phyloP scores from a whole-genome alignment of 2,888 invertebrate genomes.

The Andrena flavipes region DNA sequence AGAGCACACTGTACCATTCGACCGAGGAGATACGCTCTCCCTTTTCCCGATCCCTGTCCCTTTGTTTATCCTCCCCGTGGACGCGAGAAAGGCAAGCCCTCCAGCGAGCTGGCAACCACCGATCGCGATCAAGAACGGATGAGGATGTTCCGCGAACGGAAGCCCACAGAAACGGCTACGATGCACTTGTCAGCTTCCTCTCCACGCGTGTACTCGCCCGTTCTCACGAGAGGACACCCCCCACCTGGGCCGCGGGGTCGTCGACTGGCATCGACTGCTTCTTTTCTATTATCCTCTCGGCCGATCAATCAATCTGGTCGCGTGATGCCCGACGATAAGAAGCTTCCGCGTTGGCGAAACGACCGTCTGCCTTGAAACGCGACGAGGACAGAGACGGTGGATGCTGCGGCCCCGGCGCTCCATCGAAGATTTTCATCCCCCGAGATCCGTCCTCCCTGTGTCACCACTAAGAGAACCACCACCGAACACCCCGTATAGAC shows the following conservation, averaged over 20 bases:
- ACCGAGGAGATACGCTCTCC: background rate
- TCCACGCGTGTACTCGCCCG: slow-evolving; percentile 59
- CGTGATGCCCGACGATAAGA: slow-evolving; percentile 31
- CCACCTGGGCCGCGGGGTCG: slow-evolving; percentile 67
- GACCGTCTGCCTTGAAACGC: background rate
- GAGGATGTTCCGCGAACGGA: slow-evolving; percentile 7
- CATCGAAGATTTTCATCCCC: slow-evolving; percentile 53
- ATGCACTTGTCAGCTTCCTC: slow-evolving; percentile 62
- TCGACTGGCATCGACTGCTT: slow-evolving; percentile 68
- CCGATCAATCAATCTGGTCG: slow-evolving; percentile 69
- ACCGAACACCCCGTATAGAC: background rate
- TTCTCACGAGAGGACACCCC: slow-evolving; percentile 67
- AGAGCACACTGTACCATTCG: slow-evolving; percentile 57
- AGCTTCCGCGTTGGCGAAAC: slow-evolving; percentile 8
- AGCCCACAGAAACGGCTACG: slow-evolving; percentile 29
- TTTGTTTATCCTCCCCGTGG: slow-evolving; percentile 17
- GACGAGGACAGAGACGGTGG: slow-evolving; percentile 5
- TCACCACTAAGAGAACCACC: background rate
- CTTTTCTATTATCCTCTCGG: slow-evolving; percentile 61
- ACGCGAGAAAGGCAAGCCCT: background rate
- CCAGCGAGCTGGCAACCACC: background rate
- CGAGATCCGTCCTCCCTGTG: background rate
- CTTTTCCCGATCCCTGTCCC: background rate
- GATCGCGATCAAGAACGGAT: slow-evolving; percentile 3
- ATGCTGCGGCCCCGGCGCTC: slow-evolving; percentile 51